Conservation (phyloP, 2,113 vertebrate species). For the Neotoma lepida region DNA sequence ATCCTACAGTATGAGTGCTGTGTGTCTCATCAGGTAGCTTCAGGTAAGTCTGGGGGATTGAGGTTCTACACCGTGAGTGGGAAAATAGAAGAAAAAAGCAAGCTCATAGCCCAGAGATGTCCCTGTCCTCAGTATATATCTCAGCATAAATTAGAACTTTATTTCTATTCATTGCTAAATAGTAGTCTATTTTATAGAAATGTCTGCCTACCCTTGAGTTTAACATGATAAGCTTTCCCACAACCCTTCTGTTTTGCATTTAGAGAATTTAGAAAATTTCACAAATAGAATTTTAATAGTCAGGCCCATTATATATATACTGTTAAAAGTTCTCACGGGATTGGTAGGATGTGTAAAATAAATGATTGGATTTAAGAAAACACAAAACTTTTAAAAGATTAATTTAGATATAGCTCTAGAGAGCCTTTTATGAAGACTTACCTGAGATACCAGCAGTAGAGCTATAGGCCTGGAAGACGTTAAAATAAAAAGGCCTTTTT, state of each 20-base stretch:
- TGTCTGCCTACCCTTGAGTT: neutral
- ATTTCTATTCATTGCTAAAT: neutral
- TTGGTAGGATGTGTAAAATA: neutral
- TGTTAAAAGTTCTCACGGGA: neutral
- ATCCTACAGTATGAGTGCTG: neutral
- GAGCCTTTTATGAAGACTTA: neutral
- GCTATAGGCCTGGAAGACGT: neutral
- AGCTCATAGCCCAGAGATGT: neutral
- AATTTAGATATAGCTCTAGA: neutral
- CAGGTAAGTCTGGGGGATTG: neutral
- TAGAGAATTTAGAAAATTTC: neutral
- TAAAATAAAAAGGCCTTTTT: neutral
- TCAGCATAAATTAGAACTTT: neutral
- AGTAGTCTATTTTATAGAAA: neutral
- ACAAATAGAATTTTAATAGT: neutral
- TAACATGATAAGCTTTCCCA: neutral
- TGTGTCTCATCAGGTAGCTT: neutral
- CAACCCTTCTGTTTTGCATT: neutral
- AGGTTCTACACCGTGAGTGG: neutral
- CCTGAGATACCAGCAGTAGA: neutral
- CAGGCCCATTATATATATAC: neutral
- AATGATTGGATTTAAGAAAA: neutral
- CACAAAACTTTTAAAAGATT: neutral
- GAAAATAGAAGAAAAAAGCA: neutral
- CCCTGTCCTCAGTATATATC: neutral